A percentile compares a stretch with the other conserved stretches of the same genome.
Conservation (phyloP, 1,140 invertebrate species). For the Microplitis mediator region DNA sequence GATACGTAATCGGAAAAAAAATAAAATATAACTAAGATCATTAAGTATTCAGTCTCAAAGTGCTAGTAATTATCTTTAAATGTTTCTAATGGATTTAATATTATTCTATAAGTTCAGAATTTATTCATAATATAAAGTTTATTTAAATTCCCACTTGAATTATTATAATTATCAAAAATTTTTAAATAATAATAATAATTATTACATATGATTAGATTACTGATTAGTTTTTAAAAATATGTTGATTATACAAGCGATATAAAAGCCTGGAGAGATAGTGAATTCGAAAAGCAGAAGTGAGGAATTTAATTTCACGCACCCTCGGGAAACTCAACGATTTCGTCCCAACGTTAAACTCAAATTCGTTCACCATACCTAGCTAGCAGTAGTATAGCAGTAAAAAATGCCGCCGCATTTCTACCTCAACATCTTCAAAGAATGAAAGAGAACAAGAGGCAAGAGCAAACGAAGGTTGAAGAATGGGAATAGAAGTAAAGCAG, state of each 20-base stretch:
- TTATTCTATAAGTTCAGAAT: too few relatives aligned
- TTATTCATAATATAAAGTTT: too few relatives aligned
- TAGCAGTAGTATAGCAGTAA: too few relatives aligned
- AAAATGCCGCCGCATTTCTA: not conserved
- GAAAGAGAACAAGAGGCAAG: not conserved
- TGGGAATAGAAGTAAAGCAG: not conserved
- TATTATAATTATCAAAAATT: too few relatives aligned
- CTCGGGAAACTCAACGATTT: constrained; percentile 49
- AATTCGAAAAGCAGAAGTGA: constrained; percentile 22
- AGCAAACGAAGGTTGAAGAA: not conserved
- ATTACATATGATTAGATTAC: too few relatives aligned
- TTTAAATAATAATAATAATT: too few relatives aligned
- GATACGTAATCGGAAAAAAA: not conserved
- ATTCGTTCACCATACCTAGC: not conserved
- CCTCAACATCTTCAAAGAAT: not conserved
- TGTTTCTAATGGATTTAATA: too few relatives aligned
- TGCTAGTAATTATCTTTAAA: too few relatives aligned
- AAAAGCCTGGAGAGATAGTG: not conserved
- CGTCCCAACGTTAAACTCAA: not conserved
- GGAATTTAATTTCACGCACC: constrained; percentile 56
- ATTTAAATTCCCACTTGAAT: not conserved
- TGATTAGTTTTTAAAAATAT: not conserved
- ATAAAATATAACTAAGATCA: too few relatives aligned
- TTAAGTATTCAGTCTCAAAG: too few relatives aligned
- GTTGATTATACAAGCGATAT: not conserved